Evolutionary conservation across 2,113 vertebrate species (phyloP).

Genomic region (Tetrax tetrax): DNA sequence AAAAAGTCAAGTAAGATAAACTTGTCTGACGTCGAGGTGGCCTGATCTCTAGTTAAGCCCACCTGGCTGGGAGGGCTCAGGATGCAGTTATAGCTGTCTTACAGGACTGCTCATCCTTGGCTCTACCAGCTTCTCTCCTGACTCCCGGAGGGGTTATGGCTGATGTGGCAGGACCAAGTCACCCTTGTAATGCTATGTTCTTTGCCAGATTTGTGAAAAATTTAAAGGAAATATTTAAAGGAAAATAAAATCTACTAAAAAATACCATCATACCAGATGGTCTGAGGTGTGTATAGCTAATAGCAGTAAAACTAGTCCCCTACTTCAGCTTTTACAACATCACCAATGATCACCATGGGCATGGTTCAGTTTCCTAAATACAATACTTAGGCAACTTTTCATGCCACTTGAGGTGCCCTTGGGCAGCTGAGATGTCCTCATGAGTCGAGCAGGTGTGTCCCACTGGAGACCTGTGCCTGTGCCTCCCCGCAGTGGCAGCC

Average conservation of each 20-base stretch:
- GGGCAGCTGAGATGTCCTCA: not conserved
- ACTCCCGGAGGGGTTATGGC: rapidly evolving
- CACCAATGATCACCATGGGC: not conserved
- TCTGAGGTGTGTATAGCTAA: not conserved
- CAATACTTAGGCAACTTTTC: not conserved
- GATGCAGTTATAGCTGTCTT: not conserved
- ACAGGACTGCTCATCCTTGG: not conserved
- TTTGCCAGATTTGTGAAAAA: not conserved
- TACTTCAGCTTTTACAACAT: not conserved
- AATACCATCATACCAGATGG: not conserved
- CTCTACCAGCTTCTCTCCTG: not conserved
- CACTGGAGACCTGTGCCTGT: not conserved
- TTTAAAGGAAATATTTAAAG: not conserved
- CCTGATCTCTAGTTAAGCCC: not conserved
- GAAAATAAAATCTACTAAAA: not conserved
- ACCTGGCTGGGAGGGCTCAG: rapidly evolving
- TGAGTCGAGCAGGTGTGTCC: not conserved
- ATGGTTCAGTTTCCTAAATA: not conserved
- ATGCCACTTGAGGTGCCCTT: not conserved
- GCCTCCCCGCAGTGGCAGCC: not conserved
- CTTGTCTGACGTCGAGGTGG: not conserved
- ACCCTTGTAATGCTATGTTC: not conserved
- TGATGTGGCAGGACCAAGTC: not conserved
- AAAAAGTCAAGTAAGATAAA: not conserved
- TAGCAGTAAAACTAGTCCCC: not conserved